Evolutionary conservation across 2,888 invertebrate species (phyloP).

Genomic region (Julus scandinavius): DNA sequence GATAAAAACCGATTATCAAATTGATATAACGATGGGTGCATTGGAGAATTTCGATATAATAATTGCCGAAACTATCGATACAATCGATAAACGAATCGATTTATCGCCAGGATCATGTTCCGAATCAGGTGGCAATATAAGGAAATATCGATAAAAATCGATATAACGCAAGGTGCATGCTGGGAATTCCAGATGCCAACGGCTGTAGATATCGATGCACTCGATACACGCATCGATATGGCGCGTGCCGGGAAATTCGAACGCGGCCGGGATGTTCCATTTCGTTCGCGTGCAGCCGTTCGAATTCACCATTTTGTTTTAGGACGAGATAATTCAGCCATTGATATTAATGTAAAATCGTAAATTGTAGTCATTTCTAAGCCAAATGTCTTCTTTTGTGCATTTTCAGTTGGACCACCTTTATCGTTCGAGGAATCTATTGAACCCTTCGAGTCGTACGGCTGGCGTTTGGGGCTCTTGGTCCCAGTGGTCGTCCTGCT

Average conservation of each 20-base stretch:
- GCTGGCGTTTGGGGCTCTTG: conserved; percentile 53
- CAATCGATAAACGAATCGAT: too few species aligned
- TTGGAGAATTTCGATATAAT: too few species aligned
- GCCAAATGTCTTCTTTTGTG: not conserved
- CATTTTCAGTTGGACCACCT: conserved; percentile 1
- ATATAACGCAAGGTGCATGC: not conserved
- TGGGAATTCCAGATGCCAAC: not conserved
- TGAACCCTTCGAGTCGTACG: not conserved
- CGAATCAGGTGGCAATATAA: not conserved
- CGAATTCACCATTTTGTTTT: too few species aligned
- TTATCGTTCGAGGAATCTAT: not conserved
- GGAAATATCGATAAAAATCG: not conserved
- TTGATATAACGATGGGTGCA: too few species aligned
- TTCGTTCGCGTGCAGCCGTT: too few species aligned
- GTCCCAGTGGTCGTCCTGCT: conserved; percentile 55
- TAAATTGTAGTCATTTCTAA: too few species aligned
- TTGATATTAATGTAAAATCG: not conserved
- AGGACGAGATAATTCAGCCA: not conserved
- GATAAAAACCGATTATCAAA: too few species aligned
- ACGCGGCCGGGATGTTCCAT: not conserved
- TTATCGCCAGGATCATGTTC: not conserved
- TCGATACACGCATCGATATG: not conserved
- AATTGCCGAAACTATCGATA: too few species aligned
- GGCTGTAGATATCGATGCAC: too few species aligned
- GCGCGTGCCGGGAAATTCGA: not conserved